These are phyloP conservation scores for Mionectes macconnelli DNA, from an alignment of 2,113 vertebrate species.

Conservation along the genomic window DNA sequence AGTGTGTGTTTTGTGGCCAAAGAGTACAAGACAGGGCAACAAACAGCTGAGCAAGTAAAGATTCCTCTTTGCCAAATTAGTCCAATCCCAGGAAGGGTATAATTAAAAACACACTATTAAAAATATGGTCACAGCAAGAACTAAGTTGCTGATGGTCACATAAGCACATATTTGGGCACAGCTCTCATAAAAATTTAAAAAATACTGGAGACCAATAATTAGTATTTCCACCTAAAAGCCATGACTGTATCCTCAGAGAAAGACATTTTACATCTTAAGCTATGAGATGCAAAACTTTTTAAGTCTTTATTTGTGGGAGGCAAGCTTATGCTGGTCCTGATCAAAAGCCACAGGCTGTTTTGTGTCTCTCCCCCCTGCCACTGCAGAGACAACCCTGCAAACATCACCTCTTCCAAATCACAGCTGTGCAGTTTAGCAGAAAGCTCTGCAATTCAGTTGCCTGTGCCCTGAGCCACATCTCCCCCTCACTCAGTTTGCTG, in stretches of 20 bases:
- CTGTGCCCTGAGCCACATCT: not conserved
- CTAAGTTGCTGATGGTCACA: not conserved
- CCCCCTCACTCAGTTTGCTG: not conserved
- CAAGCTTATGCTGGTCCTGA: not conserved
- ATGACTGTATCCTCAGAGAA: not conserved
- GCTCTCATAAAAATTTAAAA: not conserved
- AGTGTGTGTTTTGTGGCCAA: not conserved
- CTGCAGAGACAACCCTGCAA: not conserved
- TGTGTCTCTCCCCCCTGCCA: accelerated
- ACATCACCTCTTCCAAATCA: not conserved
- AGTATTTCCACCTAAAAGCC: not conserved
- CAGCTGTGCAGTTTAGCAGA: accelerated
- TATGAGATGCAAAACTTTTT: not conserved
- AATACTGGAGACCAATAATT: not conserved
- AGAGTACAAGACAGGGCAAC: not conserved
- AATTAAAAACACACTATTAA: not conserved
- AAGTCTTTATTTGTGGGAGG: not conserved
- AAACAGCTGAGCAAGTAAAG: not conserved
- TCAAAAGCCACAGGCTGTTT: not conserved
- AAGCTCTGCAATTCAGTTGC: not conserved
- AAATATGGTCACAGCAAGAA: not conserved
- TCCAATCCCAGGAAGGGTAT: not conserved
- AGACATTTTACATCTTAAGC: not conserved
- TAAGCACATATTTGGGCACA: not conserved
- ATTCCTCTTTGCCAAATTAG: not conserved